Base-by-base conservation (phyloP, 2,888 invertebrate genomes). In the Parasteatoda lunata region DNA sequence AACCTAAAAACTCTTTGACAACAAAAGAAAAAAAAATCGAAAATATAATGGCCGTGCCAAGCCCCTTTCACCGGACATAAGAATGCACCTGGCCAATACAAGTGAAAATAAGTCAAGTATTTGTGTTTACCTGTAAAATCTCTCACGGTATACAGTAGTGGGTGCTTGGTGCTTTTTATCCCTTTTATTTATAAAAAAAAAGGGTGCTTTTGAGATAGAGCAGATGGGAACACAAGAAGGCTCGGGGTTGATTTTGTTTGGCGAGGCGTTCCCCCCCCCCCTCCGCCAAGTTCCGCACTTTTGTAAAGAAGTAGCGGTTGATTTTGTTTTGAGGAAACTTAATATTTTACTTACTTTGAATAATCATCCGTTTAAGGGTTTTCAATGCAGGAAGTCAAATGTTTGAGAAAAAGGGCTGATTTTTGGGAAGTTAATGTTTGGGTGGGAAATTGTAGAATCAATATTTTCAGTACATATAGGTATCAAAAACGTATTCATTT, bases 61-160 rank as follows among this genome's bases (percentile, higher is more conserved):
- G 66, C 66, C 59, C 59, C 9, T 59, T 59, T 59, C 59, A 13
- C 11, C 59, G 59, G 66, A 68, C 66, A 68, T 45, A 15, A 48
- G n/a, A 4, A 68, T 69, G 81, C 81, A 81, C 81, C 81, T 81
- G 81, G 81, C 49, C 69, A 11, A 45, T 15, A n/a, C 69, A 78
- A 81, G 48, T 69, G 81, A 73, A 54, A 69, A 81, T 68, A 75
- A 81, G 81, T 81, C 81, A 75, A 81, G 81, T 81, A 65, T 81
- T 81, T 81, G 59, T 81, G 81, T 81, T 81, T 81, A 75, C 75
- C 75, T 75, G 80, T 13, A 30, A 59, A 81, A 68, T 80, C 75
- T 81, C 81, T 75, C 81, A 81, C 81, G 81, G 75, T 68, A 15
- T 8, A 11, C 76, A 47, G 11, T 52, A 8, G 54, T 71, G 48